phyloP scores from a whole-genome alignment of 2,888 invertebrate genomes.

The Trichopria drosophilae region DNA sequence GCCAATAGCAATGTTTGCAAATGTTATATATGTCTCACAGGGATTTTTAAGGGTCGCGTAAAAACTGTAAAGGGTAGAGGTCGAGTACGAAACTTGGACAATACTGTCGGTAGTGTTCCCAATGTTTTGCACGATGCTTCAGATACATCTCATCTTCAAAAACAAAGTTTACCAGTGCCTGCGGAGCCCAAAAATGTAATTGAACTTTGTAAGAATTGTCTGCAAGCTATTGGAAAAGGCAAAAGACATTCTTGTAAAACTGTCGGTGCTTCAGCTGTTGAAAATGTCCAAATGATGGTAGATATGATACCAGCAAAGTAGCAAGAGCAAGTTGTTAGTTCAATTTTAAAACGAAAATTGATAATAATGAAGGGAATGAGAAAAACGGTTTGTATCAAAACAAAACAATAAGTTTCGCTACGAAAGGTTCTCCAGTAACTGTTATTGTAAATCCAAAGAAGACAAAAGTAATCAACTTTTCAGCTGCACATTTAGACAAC shows the following conservation, averaged over 20 bases:
- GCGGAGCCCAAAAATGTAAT: no score
- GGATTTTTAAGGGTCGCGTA: conserved; percentile 7
- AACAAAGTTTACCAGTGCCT: neutral
- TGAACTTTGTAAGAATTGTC: conserved; percentile 11
- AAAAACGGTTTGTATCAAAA: conserved; percentile 1
- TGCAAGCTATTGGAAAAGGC: conserved; percentile 11
- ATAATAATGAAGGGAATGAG: neutral
- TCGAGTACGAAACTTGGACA: neutral
- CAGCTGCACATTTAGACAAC: conserved; percentile 4
- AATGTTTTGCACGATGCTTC: neutral
- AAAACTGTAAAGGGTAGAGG: conserved; percentile 3
- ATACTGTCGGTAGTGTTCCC: neutral
- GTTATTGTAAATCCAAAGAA: no score
- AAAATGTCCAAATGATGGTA: conserved; percentile 8
- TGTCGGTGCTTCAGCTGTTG: no score
- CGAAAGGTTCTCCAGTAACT: conserved; percentile 3
- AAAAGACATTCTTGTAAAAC: conserved; percentile 8
- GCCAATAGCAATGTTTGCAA: no score
- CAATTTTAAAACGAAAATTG: neutral
- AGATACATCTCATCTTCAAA: no score
- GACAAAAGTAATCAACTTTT: conserved; percentile 2
- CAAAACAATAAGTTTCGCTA: neutral
- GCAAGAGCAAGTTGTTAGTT: conserved; percentile 8
- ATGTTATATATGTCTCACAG: conserved; percentile 13
- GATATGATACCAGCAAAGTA: conserved; percentile 10